These are phyloP conservation scores for Ericerus pela DNA, from an alignment of 1,140 invertebrate species.

Conservation along the genomic window DNA sequence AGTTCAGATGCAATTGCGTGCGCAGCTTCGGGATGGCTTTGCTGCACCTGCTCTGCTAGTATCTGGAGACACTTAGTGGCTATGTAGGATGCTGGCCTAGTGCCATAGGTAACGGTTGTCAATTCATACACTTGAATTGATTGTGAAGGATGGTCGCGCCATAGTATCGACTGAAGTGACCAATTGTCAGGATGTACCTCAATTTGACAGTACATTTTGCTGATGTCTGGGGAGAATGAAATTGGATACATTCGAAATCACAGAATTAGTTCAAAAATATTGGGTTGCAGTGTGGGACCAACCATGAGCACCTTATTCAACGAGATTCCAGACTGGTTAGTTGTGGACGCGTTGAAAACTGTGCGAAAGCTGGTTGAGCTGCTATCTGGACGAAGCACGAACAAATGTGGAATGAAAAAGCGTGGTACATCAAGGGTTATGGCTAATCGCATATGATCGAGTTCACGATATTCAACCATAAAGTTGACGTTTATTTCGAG, in stretches of 20 bases:
- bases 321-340: too few relatives aligned
- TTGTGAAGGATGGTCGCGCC: not conserved
- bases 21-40: not conserved
- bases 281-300: too few relatives aligned
- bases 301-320: too few relatives aligned
- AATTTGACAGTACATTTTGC: not conserved
- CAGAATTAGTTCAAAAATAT: too few relatives aligned
- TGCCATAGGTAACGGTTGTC: constrained; percentile 2
- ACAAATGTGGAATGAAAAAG: too few relatives aligned
- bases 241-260: not conserved
- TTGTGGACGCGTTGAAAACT: too few relatives aligned
- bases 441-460: too few relatives aligned
- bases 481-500: too few relatives aligned
- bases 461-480: too few relatives aligned
- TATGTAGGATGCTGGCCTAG: not conserved
- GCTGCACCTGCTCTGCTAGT: not conserved
- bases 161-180: constrained; percentile 8
- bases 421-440: too few relatives aligned
- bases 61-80: not conserved
- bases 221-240: not conserved
- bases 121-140: constrained; percentile 4
- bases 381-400: too few relatives aligned
- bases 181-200: not conserved
- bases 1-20: not conserved
- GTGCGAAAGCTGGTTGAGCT: too few relatives aligned